Evolutionary conservation across 2,113 vertebrate genomes (phyloP).

Genomic region (Ameiurus melas): DNA sequence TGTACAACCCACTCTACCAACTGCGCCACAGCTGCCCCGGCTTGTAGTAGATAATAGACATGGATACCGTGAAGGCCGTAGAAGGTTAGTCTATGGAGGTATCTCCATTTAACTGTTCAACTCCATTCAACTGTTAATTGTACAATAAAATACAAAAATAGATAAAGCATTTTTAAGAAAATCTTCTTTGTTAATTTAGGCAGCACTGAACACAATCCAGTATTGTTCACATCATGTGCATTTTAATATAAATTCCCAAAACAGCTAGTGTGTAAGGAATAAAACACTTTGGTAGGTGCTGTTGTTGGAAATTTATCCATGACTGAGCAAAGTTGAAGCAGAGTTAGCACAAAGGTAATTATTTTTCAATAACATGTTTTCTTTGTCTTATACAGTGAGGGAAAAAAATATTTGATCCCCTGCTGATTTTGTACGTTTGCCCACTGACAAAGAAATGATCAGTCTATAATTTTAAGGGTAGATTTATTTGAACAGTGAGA

Average conservation of each 20-base stretch:
- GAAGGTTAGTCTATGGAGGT: background rate
- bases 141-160: background rate
- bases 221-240: background rate
- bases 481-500: too few relatives aligned
- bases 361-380: background rate
- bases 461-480: too few relatives aligned
- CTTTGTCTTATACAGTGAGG: background rate
- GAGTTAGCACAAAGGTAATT: background rate
- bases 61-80: background rate
- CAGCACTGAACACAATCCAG: background rate
- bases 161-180: background rate
- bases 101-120: background rate
- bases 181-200: background rate
- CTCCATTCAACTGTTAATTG: background rate
- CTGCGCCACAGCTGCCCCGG: too few relatives aligned
- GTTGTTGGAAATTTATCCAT: background rate
- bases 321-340: background rate
- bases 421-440: too few relatives aligned
- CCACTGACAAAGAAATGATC: too few relatives aligned
- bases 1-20: too few relatives aligned
- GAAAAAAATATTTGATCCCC: too few relatives aligned
- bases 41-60: background rate
- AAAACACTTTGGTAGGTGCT: background rate
- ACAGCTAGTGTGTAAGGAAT: background rate
- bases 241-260: background rate